Base-by-base conservation (phyloP, 1,140 invertebrate genomes). In the Achroia grisella region DNA sequence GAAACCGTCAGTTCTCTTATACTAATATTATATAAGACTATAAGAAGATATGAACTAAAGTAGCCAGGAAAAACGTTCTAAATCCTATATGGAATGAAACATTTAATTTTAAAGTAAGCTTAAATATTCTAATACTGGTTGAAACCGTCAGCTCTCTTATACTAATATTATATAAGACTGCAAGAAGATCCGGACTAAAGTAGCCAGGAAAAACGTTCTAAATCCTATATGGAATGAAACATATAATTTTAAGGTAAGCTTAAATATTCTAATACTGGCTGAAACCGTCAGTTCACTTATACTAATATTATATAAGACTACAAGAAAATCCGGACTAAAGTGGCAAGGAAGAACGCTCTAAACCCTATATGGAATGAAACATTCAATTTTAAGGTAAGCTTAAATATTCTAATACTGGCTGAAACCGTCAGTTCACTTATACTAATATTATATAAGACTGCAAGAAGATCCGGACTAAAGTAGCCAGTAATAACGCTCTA, bases 21-120 rank as follows among this genome's bases (percentile, higher is more conserved):
- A n/a, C n/a, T n/a, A n/a, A n/a, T n/a, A n/a, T n/a, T n/a, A n/a
- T n/a, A n/a, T n/a, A n/a, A n/a, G 97, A 99, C 73, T 96, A 94
- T 70, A 90, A 88, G 53, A 97, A 97, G 74, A 92, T 95, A 54
- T 94, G 95, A 71, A 98, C 96, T 0, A 95, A 94, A 77, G 88
- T 93, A 0, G 89, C 95, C 0, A 91, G 92, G 43, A 90, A 91
- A 53, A 98, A 98, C 73, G 92, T 94, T 0, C 82, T 98, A 11
- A 98, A 98, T 77, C 97, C 97, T 0, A 94, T 97, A 27, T 99
- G 96, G 95, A 97, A 97, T 73, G 95, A 98, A 59, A 93, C 92
- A 2, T 96, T 97, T 60, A 92, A 90, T 56, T 97, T 98, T 71
- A 86, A 87, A 67, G 85, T 84, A 10, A 61, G 56, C 36, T 17